Evolutionary conservation across 2,888 invertebrate species (phyloP).

Genomic region (Artemia sinica): DNA sequence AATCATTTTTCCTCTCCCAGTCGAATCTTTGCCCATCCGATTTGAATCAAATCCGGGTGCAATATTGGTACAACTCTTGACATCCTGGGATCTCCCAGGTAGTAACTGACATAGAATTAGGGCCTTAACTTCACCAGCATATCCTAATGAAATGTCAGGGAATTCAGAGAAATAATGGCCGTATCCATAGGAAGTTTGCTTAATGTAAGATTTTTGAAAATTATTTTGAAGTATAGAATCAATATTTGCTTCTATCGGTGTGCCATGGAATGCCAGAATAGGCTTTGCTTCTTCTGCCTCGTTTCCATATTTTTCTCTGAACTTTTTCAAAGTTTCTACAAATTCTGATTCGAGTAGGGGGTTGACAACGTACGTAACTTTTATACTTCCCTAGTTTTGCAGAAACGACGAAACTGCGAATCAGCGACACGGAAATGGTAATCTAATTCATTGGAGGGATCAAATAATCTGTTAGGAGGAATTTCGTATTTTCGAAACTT

Average conservation of each 20-base stretch:
- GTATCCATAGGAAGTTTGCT: conserved; percentile 14
- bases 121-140: conserved; percentile 6
- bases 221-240: conserved; percentile 16
- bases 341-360: conserved; percentile 13
- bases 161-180: conserved; percentile 19
- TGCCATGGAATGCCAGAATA: conserved; percentile 18
- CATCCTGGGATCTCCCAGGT: neutral
- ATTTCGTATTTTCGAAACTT: conserved; percentile 7
- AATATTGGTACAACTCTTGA: neutral
- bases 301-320: neutral
- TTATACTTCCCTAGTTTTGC: neutral
- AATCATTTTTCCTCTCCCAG: neutral
- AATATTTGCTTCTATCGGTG: conserved; percentile 14
- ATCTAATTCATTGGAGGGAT: conserved; percentile 16
- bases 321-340: neutral
- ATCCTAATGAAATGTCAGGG: conserved; percentile 14
- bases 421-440: conserved; percentile 16
- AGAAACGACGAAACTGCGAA: conserved; percentile 16
- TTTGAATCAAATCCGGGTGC: conserved; percentile 6
- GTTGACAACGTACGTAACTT: conserved; percentile 17
- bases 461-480: conserved; percentile 14
- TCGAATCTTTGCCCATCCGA: neutral
- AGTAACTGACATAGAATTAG: conserved; percentile 16
- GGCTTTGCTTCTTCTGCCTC: neutral
- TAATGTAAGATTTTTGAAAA: conserved; percentile 12